phyloP scores from a whole-genome alignment of 1,140 invertebrate genomes.

The Drosophila baimaii region DNA sequence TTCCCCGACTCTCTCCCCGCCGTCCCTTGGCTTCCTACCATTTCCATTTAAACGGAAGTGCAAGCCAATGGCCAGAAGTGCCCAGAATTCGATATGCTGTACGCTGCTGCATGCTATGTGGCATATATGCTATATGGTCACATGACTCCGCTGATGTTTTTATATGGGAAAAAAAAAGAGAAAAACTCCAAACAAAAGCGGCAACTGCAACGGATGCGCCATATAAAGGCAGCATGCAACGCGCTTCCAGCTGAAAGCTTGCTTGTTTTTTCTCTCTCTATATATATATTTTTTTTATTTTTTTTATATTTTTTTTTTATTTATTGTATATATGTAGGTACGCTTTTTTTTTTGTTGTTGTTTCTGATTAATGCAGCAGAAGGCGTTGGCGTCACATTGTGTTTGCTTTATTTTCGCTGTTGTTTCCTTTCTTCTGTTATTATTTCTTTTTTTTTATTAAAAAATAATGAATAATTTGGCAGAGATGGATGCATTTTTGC shows the following conservation, averaged over 20 bases:
- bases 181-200: slow-evolving; percentile 56
- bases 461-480: slow-evolving; percentile 69
- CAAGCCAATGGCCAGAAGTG: slow-evolving; percentile 76
- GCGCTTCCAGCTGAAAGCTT: slow-evolving; percentile 44
- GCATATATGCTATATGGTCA: slow-evolving; percentile 58
- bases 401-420: slow-evolving; percentile 27
- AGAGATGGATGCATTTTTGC: slow-evolving; percentile 70
- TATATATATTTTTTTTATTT: slow-evolving; percentile 3
- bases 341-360: neutral
- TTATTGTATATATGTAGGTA: neutral
- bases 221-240: slow-evolving; percentile 56
- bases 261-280: slow-evolving; percentile 16
- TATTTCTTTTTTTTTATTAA: slow-evolving; percentile 2
- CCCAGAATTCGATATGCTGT: slow-evolving; percentile 65
- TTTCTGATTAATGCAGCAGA: slow-evolving; percentile 60
- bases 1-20: neutral
- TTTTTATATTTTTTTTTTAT: neutral
- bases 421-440: slow-evolving; percentile 16
- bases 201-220: slow-evolving; percentile 55
- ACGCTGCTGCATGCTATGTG: neutral
- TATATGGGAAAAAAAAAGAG: slow-evolving; percentile 54
- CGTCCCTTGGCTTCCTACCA: slow-evolving; percentile 7
- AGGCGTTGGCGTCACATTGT: slow-evolving; percentile 52
- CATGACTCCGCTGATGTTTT: slow-evolving; percentile 45
- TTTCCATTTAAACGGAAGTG: slow-evolving; percentile 65